Base-by-base conservation (phyloP, 2,797 vertebrate species). In the Halcyon badia region DNA sequence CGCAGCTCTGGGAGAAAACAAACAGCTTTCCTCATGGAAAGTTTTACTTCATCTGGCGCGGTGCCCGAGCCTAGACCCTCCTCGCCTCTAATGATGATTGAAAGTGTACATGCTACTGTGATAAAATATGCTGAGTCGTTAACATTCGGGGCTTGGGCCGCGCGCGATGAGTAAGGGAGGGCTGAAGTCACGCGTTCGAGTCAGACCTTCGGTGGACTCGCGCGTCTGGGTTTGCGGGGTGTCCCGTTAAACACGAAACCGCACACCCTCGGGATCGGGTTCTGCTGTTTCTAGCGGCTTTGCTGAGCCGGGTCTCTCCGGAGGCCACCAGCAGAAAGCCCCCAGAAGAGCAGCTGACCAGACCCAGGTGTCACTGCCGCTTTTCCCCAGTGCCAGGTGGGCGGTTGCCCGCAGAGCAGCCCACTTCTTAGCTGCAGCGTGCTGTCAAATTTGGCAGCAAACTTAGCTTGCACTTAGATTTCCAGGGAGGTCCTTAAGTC, bases 1-100 rank as follows among this genome's bases (percentile, higher is more conserved):
- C 25, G 15, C 97, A 86, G 95, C 96, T 96, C 97, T 95, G 97
- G 94, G 97, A 98, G 98, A 98, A 98, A 98, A 98, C 98, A 98
- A 97, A 92, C 98, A 98, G 97, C 98, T 99, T 99, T 98, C 98
- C 98, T 99, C 98, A 98, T 99, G 99, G 99, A 99, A 99, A 99
- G 97, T 99, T 98, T 99, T 98, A 99, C 98, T 98, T 98, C 73
- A 98, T 95, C 97, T 99, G 99, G 99, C 99, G 2, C 21, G 8
- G 17, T 96, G 98, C 99, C 99, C 97, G 80, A 95, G 97, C 97
- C 98, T 97, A 98, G 98, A 98, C 98, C 97, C 98, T 98, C 98
- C 97, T 97, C 88, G 22, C 98, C 98, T 98, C 98, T 98, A 98
- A 98, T 97, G 98, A 98, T 99, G 99, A 99, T 98, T 98, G 99